A percentile compares a stretch with the other conserved stretches of the same genome.
These are phyloP conservation scores for Harlomillsia oculata DNA, from an alignment of 1,140 invertebrate genomes.

Conservation along the genomic window DNA sequence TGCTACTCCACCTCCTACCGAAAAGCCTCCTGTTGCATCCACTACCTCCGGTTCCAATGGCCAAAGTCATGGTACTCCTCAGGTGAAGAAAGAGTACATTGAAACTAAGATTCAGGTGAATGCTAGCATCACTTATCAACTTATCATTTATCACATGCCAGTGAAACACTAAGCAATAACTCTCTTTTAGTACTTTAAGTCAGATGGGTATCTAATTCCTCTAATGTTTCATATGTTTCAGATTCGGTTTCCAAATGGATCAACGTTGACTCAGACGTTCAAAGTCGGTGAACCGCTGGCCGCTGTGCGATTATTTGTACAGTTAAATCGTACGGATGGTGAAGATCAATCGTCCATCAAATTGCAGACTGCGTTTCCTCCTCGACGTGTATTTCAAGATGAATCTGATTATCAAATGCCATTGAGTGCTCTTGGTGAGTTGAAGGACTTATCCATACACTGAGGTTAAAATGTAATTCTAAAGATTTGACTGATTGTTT, in stretches of 20 bases:
- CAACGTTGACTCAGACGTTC: constrained; percentile 62
- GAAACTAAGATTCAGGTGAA: constrained; percentile 58
- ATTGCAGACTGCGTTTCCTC: constrained; percentile 77
- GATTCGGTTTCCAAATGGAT: constrained; percentile 54
- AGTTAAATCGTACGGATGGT: constrained; percentile 63
- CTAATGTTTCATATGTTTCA: constrained; percentile 46
- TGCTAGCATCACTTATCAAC: background rate
- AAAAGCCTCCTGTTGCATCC: constrained; percentile 12
- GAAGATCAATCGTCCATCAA: constrained; percentile 49
- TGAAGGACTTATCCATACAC: background rate
- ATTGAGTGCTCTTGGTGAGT: constrained; percentile 63
- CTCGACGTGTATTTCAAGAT: constrained; percentile 70
- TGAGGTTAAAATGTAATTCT: background rate
- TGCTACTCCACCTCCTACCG: background rate
- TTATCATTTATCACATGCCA: background rate
- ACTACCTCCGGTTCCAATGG: constrained; percentile 9
- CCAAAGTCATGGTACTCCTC: constrained; percentile 39
- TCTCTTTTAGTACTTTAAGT: background rate
- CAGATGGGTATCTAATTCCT: background rate
- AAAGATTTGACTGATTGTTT: background rate
- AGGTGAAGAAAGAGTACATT: constrained; percentile 45
- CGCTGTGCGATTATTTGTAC: constrained; percentile 71
- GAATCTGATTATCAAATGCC: constrained; percentile 82
- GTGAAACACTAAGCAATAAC: background rate
- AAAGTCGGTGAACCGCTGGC: constrained; percentile 77